Percentiles rank a stretch among this genome's conserved stretches.
Conservation (phyloP, 2,888 invertebrate genomes). For the Caenorhabditis sinica region DNA sequence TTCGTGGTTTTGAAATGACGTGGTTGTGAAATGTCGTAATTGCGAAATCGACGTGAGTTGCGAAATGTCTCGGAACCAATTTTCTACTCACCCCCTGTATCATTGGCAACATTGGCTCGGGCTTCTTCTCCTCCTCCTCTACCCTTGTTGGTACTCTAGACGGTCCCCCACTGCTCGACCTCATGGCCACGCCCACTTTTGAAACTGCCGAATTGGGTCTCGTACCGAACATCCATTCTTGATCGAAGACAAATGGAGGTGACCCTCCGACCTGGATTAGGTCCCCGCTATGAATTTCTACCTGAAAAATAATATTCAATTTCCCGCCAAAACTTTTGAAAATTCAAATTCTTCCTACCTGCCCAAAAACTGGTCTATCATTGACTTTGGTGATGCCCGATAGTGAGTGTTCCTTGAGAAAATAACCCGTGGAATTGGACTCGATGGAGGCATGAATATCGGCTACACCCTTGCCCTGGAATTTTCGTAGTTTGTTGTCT, state of each 20-base stretch:
- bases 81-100: constrained; percentile 34
- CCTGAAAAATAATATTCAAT: constrained; percentile 6
- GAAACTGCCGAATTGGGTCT: constrained; percentile 37
- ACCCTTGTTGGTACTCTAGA: not conserved
- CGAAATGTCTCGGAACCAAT: not conserved
- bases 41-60: no score
- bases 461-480: constrained; percentile 61
- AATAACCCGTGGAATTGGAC: constrained; percentile 74
- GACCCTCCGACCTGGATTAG: constrained; percentile 64
- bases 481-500: not conserved
- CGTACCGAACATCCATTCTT: constrained; percentile 59
- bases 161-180: no score
- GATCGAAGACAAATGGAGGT: constrained; percentile 55
- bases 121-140: not conserved
- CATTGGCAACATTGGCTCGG: constrained; percentile 24
- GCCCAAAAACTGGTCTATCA: constrained; percentile 69
- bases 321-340: not conserved
- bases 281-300: constrained; percentile 64
- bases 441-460: constrained; percentile 78
- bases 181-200: no score
- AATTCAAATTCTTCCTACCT: constrained; percentile 32
- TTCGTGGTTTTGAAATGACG: not conserved
- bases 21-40: not conserved
- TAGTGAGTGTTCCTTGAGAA: constrained; percentile 75
- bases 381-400: constrained; percentile 72